A percentile compares a stretch with the other conserved stretches of the same genome.
Evolutionary conservation across 2,113 vertebrate genomes (phyloP).

Genomic region (Brevimyrus niger): DNA sequence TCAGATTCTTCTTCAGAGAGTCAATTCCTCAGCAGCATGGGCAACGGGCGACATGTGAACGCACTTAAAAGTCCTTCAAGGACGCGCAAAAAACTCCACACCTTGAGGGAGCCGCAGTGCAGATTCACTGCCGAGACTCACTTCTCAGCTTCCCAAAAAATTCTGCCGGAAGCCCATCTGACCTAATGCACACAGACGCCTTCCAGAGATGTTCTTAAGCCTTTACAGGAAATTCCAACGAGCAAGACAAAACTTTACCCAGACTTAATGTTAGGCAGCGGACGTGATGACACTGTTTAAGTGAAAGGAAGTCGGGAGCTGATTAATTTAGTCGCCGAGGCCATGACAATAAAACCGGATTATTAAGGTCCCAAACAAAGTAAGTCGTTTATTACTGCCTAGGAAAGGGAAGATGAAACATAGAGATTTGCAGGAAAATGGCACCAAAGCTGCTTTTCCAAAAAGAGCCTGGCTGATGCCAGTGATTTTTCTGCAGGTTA

Average conservation of each 20-base stretch:
- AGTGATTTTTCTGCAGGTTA: not conserved
- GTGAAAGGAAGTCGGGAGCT: not conserved
- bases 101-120: not conserved
- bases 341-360: not conserved
- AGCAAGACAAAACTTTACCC: not conserved
- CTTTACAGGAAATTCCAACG: not conserved
- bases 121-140: not conserved
- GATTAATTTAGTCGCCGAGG: not conserved
- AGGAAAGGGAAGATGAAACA: not conserved
- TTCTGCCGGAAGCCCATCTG: not conserved
- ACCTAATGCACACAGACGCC: not conserved
- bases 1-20: constrained; percentile 14
- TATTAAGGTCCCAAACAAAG: not conserved
- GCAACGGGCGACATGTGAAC: not conserved
- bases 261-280: not conserved
- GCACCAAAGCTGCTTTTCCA: not conserved
- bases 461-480: not conserved
- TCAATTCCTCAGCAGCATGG: not conserved
- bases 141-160: not conserved
- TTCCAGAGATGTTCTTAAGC: not conserved
- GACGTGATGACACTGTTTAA: not conserved
- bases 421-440: not conserved
- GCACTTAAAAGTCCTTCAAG: not conserved
- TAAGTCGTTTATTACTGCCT: not conserved
- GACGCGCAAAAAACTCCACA: not conserved